Evolutionary conservation across 2,888 invertebrate species (phyloP), one percentile per base, ranked within the genome.

Genomic region (Drosophila nr. fundita): DNA sequence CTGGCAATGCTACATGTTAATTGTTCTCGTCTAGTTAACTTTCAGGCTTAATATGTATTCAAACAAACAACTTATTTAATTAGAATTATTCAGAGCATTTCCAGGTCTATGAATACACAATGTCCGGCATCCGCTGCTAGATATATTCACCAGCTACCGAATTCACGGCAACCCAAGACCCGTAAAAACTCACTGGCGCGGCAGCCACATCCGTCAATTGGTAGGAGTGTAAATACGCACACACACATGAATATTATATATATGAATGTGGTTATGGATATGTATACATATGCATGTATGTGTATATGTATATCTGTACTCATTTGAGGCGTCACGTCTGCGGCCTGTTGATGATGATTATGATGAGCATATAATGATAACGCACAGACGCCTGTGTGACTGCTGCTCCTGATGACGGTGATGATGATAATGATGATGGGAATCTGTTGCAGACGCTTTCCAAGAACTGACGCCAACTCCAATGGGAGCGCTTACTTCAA

Each of bases 31-130:
- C 34, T n/a, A 40, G n/a, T n/a, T 54, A 24, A 38, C 38, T 38
- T 32, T 52, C 1, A 15, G 34, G 42, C 11, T 30, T 13, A 38
- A 13, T 27, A n/a, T 62, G n/a, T 24, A 38, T 69, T 40, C 13
- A 40, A 29, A 38, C n/a, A 57, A 58, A 63, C 60, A 66, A 64
- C 68, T 71, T 69, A 77, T 75, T 59, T 73, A 82, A 89, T 87
- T 87, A 82, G 72, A 74, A 86, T 88, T 90, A 89, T 87, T 87
- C 82, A 87, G 54, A 73, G 73, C 67, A 65, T 73, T 78, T 74
- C 30, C 55, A 53, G 53, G 65, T 80, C 72, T 62, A 85, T 85
- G 85, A 85, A 85, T 88, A 86, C 75, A 36, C 69, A 89, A 89
- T 80, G 73, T 40, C 58, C 66, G 60, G 48, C 52, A 40, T 54